Percentiles rank a stretch among this genome's conserved stretches.
Conservation (phyloP, 2,888 invertebrate genomes). For the Odontocerum albicorne region DNA sequence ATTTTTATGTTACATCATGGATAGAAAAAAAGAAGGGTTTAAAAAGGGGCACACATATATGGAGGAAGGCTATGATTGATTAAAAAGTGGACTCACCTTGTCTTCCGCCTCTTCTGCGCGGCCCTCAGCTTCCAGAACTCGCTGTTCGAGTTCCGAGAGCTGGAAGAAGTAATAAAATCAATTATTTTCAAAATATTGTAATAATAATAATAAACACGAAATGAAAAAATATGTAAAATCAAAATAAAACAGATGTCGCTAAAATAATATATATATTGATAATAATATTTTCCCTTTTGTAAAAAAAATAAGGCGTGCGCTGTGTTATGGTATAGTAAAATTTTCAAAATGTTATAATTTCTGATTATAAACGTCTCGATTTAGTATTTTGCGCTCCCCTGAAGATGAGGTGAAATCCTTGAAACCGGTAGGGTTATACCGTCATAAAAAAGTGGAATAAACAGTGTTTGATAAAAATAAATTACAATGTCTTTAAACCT, state of each 20-base stretch:
- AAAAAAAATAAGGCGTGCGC: not conserved
- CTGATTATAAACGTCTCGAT: not conserved
- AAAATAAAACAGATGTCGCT: not conserved
- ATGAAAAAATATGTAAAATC: not conserved
- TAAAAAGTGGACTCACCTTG: conserved; percentile 66
- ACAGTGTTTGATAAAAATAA: too few species aligned
- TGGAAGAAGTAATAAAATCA: conserved; percentile 57
- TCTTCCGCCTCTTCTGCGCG: conserved; percentile 93
- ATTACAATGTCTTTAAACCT: too few species aligned
- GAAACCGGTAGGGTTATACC: too few species aligned
- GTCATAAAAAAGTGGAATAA: too few species aligned
- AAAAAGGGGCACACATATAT: too few species aligned
- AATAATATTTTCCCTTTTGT: not conserved
- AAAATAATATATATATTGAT: not conserved
- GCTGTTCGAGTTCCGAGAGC: conserved; percentile 92
- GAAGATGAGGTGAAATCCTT: too few species aligned
- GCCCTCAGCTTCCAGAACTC: conserved; percentile 90
- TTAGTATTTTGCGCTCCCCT: too few species aligned
- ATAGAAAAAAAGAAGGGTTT: too few species aligned
- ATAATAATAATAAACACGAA: not conserved
- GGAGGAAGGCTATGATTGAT: too few species aligned
- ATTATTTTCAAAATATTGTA: conserved; percentile 34
- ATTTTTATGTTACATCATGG: too few species aligned
- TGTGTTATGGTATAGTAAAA: not conserved
- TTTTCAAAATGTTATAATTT: not conserved